These are phyloP conservation scores for Lamellibrachia columna DNA, from an alignment of 2,888 invertebrate species.

Conservation along the genomic window DNA sequence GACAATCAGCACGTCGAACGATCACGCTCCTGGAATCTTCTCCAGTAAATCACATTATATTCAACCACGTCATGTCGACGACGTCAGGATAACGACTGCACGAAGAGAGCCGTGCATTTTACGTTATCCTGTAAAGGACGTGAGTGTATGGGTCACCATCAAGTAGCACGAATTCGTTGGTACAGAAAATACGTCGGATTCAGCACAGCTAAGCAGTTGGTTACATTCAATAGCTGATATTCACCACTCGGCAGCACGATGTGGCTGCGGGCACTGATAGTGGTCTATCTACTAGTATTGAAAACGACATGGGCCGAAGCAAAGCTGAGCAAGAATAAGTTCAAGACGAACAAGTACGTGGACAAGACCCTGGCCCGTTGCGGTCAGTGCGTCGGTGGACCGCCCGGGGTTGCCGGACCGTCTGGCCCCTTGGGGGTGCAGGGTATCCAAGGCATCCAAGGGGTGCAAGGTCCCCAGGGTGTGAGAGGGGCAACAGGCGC, in stretches of 20 bases:
- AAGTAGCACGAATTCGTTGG: not conserved
- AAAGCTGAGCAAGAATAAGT: not conserved
- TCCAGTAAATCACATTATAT: not conserved
- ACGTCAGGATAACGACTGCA: not conserved
- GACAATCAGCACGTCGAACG: not conserved
- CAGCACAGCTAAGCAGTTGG: not conserved
- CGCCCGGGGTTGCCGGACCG: constrained; percentile 30
- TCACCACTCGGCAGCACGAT: not conserved
- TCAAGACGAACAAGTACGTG: constrained; percentile 5
- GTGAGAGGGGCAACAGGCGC: constrained; percentile 40
- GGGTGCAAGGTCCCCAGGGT: constrained; percentile 41
- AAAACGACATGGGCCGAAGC: not conserved
- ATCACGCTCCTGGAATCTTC: not conserved
- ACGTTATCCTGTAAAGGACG: not conserved
- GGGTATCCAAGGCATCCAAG: constrained; percentile 36
- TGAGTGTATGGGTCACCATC: not conserved
- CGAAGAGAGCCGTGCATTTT: not conserved
- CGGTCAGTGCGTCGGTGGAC: constrained; percentile 22
- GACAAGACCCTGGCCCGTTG: not conserved
- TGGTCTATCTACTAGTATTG: not conserved
- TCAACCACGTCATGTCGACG: not conserved
- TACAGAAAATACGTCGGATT: not conserved
- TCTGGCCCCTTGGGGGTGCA: constrained; percentile 28
- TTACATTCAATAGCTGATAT: not conserved
- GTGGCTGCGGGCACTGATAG: not conserved